Conservation (phyloP, 2,113 vertebrate genomes). For the Dasypus novemcinctus region DNA sequence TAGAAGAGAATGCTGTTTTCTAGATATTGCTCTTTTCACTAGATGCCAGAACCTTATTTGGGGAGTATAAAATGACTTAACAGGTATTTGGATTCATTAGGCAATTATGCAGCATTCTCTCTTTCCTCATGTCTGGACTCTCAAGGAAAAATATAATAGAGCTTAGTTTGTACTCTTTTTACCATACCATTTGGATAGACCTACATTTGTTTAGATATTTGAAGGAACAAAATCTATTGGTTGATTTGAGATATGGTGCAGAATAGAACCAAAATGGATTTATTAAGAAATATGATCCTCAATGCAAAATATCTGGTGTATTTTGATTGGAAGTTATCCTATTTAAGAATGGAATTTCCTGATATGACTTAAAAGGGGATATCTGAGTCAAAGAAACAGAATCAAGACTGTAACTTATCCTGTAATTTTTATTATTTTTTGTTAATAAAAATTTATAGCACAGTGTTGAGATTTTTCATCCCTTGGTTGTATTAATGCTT, state of each 20-base stretch:
- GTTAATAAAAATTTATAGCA: not conserved
- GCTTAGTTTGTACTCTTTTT: constrained; percentile 40
- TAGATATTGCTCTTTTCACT: not conserved
- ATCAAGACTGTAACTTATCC: not conserved
- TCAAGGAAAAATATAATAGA: constrained; percentile 38
- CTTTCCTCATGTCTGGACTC: constrained; percentile 14
- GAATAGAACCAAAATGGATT: not conserved
- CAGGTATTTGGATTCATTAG: constrained; percentile 68
- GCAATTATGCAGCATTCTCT: constrained; percentile 35
- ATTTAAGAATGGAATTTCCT: constrained; percentile 38
- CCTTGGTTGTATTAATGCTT: constrained; percentile 4
- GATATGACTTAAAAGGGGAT: not conserved
- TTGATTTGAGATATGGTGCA: not conserved
- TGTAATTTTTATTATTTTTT: constrained; percentile 20
- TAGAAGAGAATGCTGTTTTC: constrained; percentile 1
- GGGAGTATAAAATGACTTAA: constrained; percentile 41
- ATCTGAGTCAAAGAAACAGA: not conserved
- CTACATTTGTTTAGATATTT: constrained; percentile 48
- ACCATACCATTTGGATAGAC: not conserved
- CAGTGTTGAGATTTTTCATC: not conserved
- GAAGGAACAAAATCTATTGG: not conserved
- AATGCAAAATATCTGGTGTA: not conserved
- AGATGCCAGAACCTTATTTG: constrained; percentile 12
- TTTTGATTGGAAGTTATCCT: constrained; percentile 22
- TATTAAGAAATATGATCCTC: constrained; percentile 20